Percentiles rank a stretch among this genome's conserved stretches.
phyloP scores from a whole-genome alignment of 2,113 vertebrate genomes.

The Pachypanchax playfairii region DNA sequence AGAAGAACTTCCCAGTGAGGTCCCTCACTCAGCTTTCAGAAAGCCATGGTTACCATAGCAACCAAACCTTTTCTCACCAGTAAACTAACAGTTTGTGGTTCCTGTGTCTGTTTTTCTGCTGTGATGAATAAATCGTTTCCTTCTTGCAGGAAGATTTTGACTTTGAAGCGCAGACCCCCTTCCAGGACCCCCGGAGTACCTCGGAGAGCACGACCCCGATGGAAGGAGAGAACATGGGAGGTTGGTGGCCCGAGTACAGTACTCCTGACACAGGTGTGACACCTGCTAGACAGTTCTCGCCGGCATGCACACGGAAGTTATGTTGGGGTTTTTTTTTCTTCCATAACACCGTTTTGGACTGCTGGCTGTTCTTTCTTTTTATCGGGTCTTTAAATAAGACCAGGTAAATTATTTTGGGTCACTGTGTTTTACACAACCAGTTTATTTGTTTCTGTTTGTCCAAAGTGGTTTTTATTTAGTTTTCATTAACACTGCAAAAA shows the following conservation, averaged over 20 bases:
- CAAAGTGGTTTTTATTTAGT: too few species aligned
- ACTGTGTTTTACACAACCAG: neutral
- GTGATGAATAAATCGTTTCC: neutral
- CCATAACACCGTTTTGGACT: slow-evolving; percentile 55
- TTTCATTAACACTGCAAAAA: too few species aligned
- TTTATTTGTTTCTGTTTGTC: neutral
- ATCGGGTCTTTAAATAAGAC: too few species aligned
- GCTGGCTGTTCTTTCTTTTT: slow-evolving; percentile 15
- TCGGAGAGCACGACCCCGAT: slow-evolving; percentile 78
- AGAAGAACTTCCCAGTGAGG: too few species aligned
- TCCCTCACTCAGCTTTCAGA: too few species aligned
- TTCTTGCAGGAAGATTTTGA: slow-evolving; percentile 83
- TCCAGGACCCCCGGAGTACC: slow-evolving; percentile 75
- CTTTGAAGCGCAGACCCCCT: slow-evolving; percentile 77
- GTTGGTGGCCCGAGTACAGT: slow-evolving; percentile 95
- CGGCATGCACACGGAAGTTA: slow-evolving; percentile 84
- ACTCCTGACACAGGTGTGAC: slow-evolving; percentile 89
- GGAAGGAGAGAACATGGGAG: slow-evolving; percentile 95
- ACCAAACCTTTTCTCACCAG: too few species aligned
- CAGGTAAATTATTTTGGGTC: neutral
- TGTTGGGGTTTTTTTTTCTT: slow-evolving; percentile 60
- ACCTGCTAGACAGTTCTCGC: slow-evolving; percentile 82
- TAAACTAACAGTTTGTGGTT: neutral
- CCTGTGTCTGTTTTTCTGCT: neutral
- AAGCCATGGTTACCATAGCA: too few species aligned